Evolutionary conservation across 2,888 invertebrate species (phyloP).

Genomic region (Dendrolimus houi): DNA sequence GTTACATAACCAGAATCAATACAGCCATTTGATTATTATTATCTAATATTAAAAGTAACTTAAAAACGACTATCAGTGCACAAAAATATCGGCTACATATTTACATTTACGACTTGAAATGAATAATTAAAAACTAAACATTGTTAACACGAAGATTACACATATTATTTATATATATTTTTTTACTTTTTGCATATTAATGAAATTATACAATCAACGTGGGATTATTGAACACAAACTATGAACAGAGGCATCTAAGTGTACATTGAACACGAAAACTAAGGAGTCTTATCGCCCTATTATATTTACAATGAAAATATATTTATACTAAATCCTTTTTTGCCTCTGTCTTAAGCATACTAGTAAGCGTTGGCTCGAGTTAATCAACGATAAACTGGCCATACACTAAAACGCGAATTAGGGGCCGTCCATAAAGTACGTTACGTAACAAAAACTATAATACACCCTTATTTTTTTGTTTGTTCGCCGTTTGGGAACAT

Average conservation of each 20-base stretch:
- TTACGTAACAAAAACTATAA: no score
- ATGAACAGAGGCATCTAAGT: conserved; percentile 33
- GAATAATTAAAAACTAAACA: conserved; percentile 35
- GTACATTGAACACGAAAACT: conserved; percentile 24
- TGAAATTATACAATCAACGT: conserved; percentile 36
- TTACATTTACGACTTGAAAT: conserved; percentile 46
- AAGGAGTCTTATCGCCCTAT: conserved; percentile 33
- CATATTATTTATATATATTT: conserved; percentile 41
- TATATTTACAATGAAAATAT: conserved; percentile 44
- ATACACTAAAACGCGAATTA: conserved; percentile 26
- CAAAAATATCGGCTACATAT: conserved; percentile 59
- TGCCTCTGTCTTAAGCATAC: neutral
- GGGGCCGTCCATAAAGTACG: neutral
- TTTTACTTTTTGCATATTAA: conserved; percentile 42
- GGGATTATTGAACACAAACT: conserved; percentile 52
- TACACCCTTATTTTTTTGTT: no score
- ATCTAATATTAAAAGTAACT: conserved; percentile 50
- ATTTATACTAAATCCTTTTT: no score
- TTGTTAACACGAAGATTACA: conserved; percentile 37
- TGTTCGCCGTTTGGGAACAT: no score
- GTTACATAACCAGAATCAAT: conserved; percentile 30
- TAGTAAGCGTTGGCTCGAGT: neutral
- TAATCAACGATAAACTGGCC: conserved; percentile 34
- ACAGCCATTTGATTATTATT: conserved; percentile 56
- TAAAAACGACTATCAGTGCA: conserved; percentile 67